Percentiles rank a stretch among this genome's conserved stretches.
phyloP scores from a whole-genome alignment of 2,797 vertebrate species.

The Myotis pilosus region DNA sequence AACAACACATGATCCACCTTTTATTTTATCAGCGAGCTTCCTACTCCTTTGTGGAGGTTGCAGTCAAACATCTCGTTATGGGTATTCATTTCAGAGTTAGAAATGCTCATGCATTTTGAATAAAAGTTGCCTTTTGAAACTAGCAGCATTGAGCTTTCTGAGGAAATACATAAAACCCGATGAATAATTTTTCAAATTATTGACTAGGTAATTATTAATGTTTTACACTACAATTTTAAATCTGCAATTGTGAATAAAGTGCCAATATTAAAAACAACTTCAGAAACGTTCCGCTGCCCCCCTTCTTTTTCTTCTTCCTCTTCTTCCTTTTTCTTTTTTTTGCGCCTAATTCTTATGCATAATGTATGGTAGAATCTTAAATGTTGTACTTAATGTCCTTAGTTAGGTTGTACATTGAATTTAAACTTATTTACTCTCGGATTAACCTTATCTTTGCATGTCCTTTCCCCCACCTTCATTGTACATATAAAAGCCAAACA shows the following conservation, averaged over 20 bases:
- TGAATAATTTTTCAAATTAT: slow-evolving; percentile 33
- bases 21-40: slow-evolving; percentile 19
- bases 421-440: slow-evolving; percentile 40
- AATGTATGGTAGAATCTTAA: slow-evolving; percentile 16
- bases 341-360: background rate
- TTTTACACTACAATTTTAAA: background rate
- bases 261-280: slow-evolving; percentile 28
- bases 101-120: slow-evolving; percentile 27
- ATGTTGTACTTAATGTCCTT: slow-evolving; percentile 28
- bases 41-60: background rate
- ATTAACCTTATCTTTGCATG: background rate
- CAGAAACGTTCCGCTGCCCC: background rate
- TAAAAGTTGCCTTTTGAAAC: slow-evolving; percentile 41
- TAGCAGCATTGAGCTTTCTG: background rate
- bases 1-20: background rate
- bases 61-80: background rate
- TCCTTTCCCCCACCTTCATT: background rate
- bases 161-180: background rate
- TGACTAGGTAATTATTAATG: slow-evolving; percentile 15
- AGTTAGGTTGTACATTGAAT: slow-evolving; percentile 8
- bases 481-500: slow-evolving; percentile 25
- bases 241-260: background rate
- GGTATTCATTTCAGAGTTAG: background rate
- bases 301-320: background rate
- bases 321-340: too few species aligned